Percentiles rank a stretch among this genome's conserved stretches.
These are phyloP conservation scores for Melanophora roralis DNA, from an alignment of 2,888 invertebrate species.

Conservation along the genomic window DNA sequence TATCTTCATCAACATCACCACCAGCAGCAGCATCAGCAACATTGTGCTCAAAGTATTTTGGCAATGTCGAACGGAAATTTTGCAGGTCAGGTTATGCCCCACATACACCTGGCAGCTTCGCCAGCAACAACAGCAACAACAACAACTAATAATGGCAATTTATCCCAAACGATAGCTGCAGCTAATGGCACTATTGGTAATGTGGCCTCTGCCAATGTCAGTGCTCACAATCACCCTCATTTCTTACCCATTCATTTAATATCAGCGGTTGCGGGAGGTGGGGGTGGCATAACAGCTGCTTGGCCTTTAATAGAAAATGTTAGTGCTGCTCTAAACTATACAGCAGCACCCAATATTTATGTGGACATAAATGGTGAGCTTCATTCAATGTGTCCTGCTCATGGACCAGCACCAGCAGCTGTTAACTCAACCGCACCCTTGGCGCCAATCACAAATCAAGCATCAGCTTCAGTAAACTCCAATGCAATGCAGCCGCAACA, in stretches of 20 bases:
- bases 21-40: conserved; percentile 65
- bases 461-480: neutral
- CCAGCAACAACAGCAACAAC: conserved; percentile 74
- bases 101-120: conserved; percentile 65
- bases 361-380: conserved; percentile 81
- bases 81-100: conserved; percentile 59
- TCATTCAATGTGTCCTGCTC: conserved; percentile 77
- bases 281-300: neutral
- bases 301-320: conserved; percentile 42
- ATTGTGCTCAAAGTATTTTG: conserved; percentile 69
- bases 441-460: conserved; percentile 42
- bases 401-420: conserved; percentile 71
- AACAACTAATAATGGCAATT: conserved; percentile 76
- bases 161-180: conserved; percentile 72
- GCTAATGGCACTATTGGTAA: conserved; percentile 77
- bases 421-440: conserved; percentile 28
- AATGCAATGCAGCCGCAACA: conserved; percentile 41
- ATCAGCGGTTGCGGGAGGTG: conserved; percentile 30
- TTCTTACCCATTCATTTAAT: conserved; percentile 53
- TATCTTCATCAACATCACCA: neutral
- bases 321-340: conserved; percentile 7
- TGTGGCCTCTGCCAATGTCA: conserved; percentile 72
- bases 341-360: conserved; percentile 77
- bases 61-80: conserved; percentile 42
- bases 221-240: conserved; percentile 33